Percentiles rank a stretch among this genome's conserved stretches.
These are phyloP conservation scores for Aegotheles bennettii DNA, from an alignment of 2,113 vertebrate species.

Conservation along the genomic window DNA sequence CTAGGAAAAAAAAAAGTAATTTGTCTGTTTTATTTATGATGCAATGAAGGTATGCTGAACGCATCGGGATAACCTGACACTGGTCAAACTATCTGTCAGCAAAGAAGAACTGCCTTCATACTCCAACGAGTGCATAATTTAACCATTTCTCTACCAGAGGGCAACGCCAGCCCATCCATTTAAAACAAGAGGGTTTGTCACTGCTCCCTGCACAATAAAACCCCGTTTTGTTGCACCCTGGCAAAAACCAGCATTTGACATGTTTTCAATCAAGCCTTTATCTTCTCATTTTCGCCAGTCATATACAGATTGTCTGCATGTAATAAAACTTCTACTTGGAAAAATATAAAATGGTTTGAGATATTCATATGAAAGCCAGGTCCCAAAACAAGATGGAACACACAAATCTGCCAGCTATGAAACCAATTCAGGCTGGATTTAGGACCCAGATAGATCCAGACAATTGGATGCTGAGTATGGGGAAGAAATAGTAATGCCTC, in stretches of 20 bases:
- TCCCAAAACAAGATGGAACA: constrained; percentile 36
- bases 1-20: constrained; percentile 80
- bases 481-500: constrained; percentile 49
- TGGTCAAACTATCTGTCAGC: constrained; percentile 94
- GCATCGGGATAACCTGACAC: constrained; percentile 91
- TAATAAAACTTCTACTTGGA: constrained; percentile 45
- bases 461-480: constrained; percentile 43
- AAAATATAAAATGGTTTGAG: constrained; percentile 42
- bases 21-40: constrained; percentile 99
- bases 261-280: constrained; percentile 40
- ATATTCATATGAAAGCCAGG: constrained; percentile 26
- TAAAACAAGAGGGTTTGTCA: background rate
- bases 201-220: background rate
- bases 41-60: constrained; percentile 95
- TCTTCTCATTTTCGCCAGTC: background rate
- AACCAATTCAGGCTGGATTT: constrained; percentile 52
- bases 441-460: constrained; percentile 43
- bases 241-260: constrained; percentile 7
- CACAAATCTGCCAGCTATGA: constrained; percentile 56
- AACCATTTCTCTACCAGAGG: constrained; percentile 83
- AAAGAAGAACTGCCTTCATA: constrained; percentile 94
- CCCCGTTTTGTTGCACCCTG: background rate
- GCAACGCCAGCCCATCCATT: constrained; percentile 11
- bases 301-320: background rate
- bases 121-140: constrained; percentile 85